A percentile compares a stretch with the other conserved stretches of the same genome.
phyloP scores from a whole-genome alignment of 2,113 vertebrate genomes.

The Psammodynastes pulverulentus region DNA sequence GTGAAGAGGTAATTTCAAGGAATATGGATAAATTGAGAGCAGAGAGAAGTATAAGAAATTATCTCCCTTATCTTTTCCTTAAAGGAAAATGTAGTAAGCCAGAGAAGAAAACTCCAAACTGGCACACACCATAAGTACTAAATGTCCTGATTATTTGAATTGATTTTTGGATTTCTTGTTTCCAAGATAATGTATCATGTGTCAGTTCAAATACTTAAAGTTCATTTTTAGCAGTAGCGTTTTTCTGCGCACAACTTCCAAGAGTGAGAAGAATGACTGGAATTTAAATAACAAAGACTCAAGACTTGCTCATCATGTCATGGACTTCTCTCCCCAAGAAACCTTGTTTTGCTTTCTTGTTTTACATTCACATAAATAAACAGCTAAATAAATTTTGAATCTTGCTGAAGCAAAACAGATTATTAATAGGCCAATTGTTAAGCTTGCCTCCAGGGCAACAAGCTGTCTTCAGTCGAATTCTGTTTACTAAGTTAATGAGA shows the following conservation, averaged over 20 bases:
- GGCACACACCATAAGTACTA: neutral
- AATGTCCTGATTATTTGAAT: neutral
- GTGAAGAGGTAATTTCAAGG: neutral
- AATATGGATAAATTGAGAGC: neutral
- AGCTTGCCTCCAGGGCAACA: constrained; percentile 49
- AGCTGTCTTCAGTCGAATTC: constrained; percentile 54
- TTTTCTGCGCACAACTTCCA: neutral
- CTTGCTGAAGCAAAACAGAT: constrained; percentile 29
- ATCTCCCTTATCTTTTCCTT: neutral
- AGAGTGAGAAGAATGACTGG: neutral
- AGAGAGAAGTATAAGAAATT: neutral
- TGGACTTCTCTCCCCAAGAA: neutral
- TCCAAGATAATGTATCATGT: neutral
- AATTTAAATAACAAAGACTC: neutral
- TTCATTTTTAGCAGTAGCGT: neutral
- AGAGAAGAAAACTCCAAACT: neutral
- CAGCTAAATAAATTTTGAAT: constrained; percentile 24
- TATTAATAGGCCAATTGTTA: constrained; percentile 48
- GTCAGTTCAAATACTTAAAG: neutral
- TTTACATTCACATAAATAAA: constrained; percentile 14
- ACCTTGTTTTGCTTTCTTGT: neutral
- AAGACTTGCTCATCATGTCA: neutral
- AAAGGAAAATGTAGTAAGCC: neutral
- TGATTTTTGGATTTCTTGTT: neutral
- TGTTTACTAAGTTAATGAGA: constrained; percentile 69